These are phyloP conservation scores for Syngnathus acus DNA, from an alignment of 2,797 vertebrate genomes.

Conservation along the genomic window DNA sequence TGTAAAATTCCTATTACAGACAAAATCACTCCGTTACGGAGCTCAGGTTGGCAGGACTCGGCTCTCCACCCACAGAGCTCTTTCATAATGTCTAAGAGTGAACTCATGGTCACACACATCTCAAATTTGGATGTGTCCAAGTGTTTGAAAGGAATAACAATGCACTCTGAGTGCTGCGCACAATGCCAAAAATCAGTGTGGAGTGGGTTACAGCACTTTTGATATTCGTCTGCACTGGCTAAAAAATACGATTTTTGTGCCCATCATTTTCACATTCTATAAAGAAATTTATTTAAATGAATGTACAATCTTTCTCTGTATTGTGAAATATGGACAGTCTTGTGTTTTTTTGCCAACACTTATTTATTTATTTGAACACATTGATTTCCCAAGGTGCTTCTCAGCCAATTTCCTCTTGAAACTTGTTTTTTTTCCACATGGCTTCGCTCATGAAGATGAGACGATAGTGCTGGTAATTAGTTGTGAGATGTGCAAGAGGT, in stretches of 20 bases:
- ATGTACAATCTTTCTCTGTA: too few relatives aligned
- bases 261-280: too few relatives aligned
- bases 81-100: slow-evolving; percentile 26
- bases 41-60: too few relatives aligned
- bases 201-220: too few relatives aligned
- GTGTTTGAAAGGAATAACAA: slow-evolving; percentile 2
- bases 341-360: too few relatives aligned
- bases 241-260: too few relatives aligned
- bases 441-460: slow-evolving; percentile 32
- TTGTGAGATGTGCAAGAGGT: slow-evolving; percentile 19
- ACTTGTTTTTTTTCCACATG: neutral
- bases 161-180: too few relatives aligned
- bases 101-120: slow-evolving; percentile 20
- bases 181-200: too few relatives aligned
- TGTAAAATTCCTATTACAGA: neutral
- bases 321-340: too few relatives aligned
- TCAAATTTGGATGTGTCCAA: slow-evolving; percentile 22
- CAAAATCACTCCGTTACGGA: too few relatives aligned
- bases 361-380: neutral
- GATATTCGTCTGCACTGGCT: too few relatives aligned
- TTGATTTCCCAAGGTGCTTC: neutral
- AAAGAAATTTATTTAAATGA: too few relatives aligned
- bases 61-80: slow-evolving; percentile 37
- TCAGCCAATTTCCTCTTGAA: neutral
- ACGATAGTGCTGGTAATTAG: slow-evolving; percentile 42